These are phyloP conservation scores for Temnothorax longispinosus DNA, from an alignment of 1,140 invertebrate species.

Conservation along the genomic window DNA sequence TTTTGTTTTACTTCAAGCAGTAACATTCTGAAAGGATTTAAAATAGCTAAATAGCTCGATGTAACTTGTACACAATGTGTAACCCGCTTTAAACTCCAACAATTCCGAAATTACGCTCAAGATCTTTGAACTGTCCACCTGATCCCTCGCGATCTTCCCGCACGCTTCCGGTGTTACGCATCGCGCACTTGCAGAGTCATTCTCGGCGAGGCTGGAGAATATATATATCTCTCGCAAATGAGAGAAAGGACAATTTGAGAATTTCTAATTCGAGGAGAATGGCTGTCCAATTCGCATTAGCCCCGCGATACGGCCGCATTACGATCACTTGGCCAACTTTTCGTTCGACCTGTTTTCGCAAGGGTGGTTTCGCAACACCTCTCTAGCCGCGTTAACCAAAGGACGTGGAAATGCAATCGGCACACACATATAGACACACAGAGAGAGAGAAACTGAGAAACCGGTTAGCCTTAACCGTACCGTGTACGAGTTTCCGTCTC, in stretches of 20 bases:
- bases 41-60: background rate
- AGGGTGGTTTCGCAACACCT: slow-evolving; percentile 51
- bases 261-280: background rate
- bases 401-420: slow-evolving; percentile 70
- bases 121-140: background rate
- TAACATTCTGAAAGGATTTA: background rate
- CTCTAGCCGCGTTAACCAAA: slow-evolving; percentile 54
- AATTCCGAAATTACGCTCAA: background rate
- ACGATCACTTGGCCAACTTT: slow-evolving; percentile 20
- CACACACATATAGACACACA: background rate
- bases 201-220: background rate
- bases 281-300: background rate
- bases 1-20: background rate
- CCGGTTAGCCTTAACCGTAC: slow-evolving; percentile 74
- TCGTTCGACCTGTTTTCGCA: slow-evolving; percentile 62
- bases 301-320: slow-evolving; percentile 6
- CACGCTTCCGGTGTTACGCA: too few species aligned
- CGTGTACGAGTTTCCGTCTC: slow-evolving; percentile 72
- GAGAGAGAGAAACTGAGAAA: slow-evolving; percentile 19
- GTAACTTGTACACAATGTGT: background rate
- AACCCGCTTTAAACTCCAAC: background rate
- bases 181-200: background rate
- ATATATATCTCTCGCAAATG: background rate
- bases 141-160: background rate
- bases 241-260: background rate